Percentiles rank a stretch among this genome's conserved stretches.
phyloP scores from a whole-genome alignment of 2,113 vertebrate species.

The Syngnathus typhle region DNA sequence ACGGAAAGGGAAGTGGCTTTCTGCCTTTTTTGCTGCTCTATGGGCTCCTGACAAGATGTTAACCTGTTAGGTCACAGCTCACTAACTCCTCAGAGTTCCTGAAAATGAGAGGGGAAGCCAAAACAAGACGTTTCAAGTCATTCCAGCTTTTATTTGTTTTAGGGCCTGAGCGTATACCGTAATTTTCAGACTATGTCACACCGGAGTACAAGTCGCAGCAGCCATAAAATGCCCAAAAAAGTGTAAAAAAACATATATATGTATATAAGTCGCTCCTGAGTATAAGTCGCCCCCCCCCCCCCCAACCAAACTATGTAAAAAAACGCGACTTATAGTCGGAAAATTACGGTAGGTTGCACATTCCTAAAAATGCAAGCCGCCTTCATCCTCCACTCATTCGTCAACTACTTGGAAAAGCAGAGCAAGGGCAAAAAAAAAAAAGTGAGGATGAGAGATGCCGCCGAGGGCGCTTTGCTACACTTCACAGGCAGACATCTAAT shows the following conservation, averaged over 20 bases:
- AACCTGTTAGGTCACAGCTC: neutral
- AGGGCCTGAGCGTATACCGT: neutral
- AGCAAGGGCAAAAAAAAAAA: neutral
- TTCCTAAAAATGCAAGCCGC: neutral
- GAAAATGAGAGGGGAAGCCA: no score
- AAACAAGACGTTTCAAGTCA: neutral
- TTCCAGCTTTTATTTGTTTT: neutral
- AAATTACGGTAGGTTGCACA: neutral
- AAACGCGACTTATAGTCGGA: no score
- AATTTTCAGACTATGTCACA: no score
- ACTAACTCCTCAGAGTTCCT: no score
- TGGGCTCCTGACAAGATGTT: neutral
- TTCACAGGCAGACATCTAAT: constrained; percentile 35
- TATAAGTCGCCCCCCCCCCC: no score
- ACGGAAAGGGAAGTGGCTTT: neutral
- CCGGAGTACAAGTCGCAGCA: no score
- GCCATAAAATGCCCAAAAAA: no score
- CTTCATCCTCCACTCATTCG: neutral
- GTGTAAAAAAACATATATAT: no score
- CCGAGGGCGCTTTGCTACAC: constrained; percentile 36
- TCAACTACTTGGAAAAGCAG: neutral
- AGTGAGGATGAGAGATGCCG: constrained; percentile 1
- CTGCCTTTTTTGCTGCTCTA: neutral
- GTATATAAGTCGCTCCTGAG: no score
- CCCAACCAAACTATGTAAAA: no score